Percentiles rank a stretch among this genome's conserved stretches.
phyloP scores from a whole-genome alignment of 1,140 invertebrate genomes.

The Centruroides sculpturatus region DNA sequence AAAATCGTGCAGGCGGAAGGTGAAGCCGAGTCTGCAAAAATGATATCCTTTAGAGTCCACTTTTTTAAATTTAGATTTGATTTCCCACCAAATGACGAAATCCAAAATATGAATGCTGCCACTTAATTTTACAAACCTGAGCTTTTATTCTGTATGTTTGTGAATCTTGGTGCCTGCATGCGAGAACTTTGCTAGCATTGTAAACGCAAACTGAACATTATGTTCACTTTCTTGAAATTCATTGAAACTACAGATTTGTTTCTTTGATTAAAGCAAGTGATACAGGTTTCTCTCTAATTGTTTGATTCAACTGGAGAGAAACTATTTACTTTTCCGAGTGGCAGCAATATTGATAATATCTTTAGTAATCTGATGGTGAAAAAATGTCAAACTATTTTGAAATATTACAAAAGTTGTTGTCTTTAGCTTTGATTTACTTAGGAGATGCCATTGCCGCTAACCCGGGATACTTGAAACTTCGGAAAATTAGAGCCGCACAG shows the following conservation, averaged over 20 bases:
- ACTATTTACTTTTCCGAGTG: too few species aligned
- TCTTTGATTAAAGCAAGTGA: background rate
- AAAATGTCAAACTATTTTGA: too few species aligned
- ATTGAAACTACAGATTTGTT: background rate
- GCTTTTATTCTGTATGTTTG: slow-evolving; percentile 2
- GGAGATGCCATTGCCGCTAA: slow-evolving; percentile 87
- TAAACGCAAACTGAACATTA: slow-evolving; percentile 7
- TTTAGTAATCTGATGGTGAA: slow-evolving; percentile 32
- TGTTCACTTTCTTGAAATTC: background rate
- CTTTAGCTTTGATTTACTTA: slow-evolving; percentile 62
- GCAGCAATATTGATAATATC: slow-evolving; percentile 13
- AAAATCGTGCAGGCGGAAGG: slow-evolving; percentile 99
- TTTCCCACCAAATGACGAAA: background rate
- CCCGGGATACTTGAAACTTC: slow-evolving; percentile 92
- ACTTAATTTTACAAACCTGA: slow-evolving; percentile 1
- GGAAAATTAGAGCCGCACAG: slow-evolving; percentile 94
- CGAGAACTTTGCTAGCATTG: background rate
- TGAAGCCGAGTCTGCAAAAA: slow-evolving; percentile 95
- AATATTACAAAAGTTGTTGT: slow-evolving; percentile 23
- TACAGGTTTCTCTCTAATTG: too few species aligned
- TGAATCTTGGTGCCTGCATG: slow-evolving; percentile 11
- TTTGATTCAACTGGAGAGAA: too few species aligned
- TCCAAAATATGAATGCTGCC: slow-evolving; percentile 6
- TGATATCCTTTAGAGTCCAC: slow-evolving; percentile 59
- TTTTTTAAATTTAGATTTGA: background rate